These are phyloP conservation scores for Limosa lapponica DNA, from an alignment of 2,797 vertebrate genomes.

Conservation along the genomic window DNA sequence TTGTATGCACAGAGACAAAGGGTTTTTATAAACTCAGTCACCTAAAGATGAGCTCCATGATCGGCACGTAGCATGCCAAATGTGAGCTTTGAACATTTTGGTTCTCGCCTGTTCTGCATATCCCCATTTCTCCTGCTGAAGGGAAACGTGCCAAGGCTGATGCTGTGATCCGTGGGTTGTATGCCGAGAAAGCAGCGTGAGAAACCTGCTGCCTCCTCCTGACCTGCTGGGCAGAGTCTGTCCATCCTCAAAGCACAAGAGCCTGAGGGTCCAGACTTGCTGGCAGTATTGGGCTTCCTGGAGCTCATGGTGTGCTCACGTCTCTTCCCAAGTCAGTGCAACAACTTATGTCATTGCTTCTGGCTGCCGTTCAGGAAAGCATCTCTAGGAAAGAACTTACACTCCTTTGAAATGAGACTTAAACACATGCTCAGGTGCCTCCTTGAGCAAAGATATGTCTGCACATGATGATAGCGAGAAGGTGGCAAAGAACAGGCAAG, in stretches of 20 bases:
- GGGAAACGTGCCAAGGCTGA: background rate
- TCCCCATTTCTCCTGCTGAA: background rate
- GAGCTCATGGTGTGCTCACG: background rate
- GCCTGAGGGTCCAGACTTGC: background rate
- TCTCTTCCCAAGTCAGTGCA: background rate
- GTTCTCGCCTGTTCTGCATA: background rate
- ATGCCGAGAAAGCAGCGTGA: background rate
- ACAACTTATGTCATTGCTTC: background rate
- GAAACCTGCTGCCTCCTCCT: constrained; percentile 11
- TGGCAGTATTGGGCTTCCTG: background rate
- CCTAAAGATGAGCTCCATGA: background rate
- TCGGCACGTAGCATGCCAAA: background rate
- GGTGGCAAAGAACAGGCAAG: background rate
- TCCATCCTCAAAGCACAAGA: background rate
- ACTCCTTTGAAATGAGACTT: background rate
- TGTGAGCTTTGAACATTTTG: background rate
- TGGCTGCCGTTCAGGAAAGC: background rate
- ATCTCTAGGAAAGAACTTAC: background rate
- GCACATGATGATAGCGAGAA: background rate
- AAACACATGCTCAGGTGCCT: background rate
- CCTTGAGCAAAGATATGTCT: background rate
- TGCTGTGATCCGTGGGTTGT: background rate
- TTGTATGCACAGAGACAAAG: fast-evolving
- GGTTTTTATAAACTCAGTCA: background rate
- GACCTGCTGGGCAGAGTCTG: constrained; percentile 56